These are phyloP conservation scores for Dromiciops gliroides DNA, from an alignment of 2,113 vertebrate genomes.

Conservation along the genomic window DNA sequence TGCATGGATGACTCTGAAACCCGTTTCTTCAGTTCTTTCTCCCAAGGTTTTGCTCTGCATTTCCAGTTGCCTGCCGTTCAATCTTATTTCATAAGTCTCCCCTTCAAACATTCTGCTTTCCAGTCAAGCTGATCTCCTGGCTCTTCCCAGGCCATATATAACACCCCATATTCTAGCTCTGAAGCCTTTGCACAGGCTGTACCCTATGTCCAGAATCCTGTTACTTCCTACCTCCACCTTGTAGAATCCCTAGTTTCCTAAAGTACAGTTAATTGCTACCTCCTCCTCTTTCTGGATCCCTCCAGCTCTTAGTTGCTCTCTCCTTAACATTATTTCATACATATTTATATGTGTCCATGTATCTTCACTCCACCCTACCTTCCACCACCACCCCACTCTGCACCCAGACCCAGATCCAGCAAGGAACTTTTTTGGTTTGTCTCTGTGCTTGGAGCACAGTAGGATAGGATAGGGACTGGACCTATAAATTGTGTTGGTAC, in stretches of 20 bases:
- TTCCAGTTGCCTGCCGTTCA: background rate
- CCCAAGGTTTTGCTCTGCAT: background rate
- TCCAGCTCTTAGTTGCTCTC: background rate
- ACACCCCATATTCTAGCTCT: background rate
- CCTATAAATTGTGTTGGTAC: too few species aligned
- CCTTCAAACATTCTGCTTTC: background rate
- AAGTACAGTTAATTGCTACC: background rate
- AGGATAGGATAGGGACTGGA: background rate
- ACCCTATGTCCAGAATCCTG: background rate
- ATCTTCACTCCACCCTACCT: background rate
- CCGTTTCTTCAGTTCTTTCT: background rate
- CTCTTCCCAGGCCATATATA: background rate
- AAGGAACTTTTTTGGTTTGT: background rate
- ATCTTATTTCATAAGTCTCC: background rate
- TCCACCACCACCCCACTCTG: background rate
- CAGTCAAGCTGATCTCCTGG: background rate
- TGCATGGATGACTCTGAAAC: background rate
- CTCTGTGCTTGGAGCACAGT: background rate
- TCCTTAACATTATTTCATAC: background rate
- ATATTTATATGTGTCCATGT: background rate
- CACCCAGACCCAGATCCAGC: background rate
- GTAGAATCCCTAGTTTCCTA: background rate
- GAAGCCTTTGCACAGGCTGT: background rate
- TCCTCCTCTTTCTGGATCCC: background rate
- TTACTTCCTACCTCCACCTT: background rate